These are phyloP conservation scores for Andricus grossulariae DNA, from an alignment of 1,140 invertebrate genomes.

Conservation along the genomic window DNA sequence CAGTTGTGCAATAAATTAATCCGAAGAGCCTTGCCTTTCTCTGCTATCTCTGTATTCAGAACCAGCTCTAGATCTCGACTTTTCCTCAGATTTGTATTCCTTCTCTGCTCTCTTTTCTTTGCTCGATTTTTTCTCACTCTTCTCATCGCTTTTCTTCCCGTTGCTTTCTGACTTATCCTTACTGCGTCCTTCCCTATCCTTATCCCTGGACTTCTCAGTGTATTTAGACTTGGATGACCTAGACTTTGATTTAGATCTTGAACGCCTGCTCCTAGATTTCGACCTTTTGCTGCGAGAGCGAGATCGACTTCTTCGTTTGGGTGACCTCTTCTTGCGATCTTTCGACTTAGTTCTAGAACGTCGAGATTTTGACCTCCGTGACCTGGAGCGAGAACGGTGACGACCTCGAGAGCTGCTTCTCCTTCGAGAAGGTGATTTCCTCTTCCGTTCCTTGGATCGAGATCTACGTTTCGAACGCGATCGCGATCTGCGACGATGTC, in stretches of 20 bases:
- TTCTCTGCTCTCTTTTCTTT: slow-evolving; percentile 67
- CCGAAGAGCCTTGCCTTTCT: slow-evolving; percentile 67
- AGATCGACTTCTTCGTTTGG: slow-evolving; percentile 70
- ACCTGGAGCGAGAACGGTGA: slow-evolving; percentile 70
- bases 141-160: slow-evolving; percentile 68
- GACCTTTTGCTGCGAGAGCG: slow-evolving; percentile 77
- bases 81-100: slow-evolving; percentile 63
- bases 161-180: slow-evolving; percentile 74
- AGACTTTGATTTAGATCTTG: slow-evolving; percentile 72
- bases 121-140: slow-evolving; percentile 68
- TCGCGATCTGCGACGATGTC: slow-evolving; percentile 69
- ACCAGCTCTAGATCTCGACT: slow-evolving; percentile 58
- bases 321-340: slow-evolving; percentile 71
- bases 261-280: slow-evolving; percentile 68
- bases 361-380: slow-evolving; percentile 64
- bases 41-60: slow-evolving; percentile 70
- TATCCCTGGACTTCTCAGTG: slow-evolving; percentile 72
- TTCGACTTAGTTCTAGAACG: slow-evolving; percentile 76
- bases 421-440: slow-evolving; percentile 70
- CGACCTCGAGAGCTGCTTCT: slow-evolving; percentile 68
- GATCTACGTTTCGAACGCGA: slow-evolving; percentile 75
- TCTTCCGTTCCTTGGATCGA: slow-evolving; percentile 74
- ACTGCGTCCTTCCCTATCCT: slow-evolving; percentile 60
- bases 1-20: slow-evolving; percentile 42
- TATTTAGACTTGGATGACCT: slow-evolving; percentile 72